These are phyloP conservation scores for Drosophila picticornis DNA, from an alignment of 2,888 invertebrate genomes.

Conservation along the genomic window DNA sequence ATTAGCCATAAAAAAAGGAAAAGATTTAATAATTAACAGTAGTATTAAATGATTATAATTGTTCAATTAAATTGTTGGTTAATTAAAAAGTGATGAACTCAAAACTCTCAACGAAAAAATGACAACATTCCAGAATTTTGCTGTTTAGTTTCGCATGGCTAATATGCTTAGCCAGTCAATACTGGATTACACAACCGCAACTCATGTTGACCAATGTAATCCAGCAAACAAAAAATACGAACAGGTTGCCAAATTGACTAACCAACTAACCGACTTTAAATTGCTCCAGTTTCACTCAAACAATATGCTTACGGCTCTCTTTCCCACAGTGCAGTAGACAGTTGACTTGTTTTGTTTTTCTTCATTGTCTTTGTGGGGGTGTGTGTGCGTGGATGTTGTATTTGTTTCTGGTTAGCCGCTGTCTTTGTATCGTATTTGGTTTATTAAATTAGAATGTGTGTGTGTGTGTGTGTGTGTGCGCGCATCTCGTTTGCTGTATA, in stretches of 20 bases:
- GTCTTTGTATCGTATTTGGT: slow-evolving; percentile 48
- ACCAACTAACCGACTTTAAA: slow-evolving; percentile 35
- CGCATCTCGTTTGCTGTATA: slow-evolving; percentile 57
- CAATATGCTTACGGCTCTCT: not conserved
- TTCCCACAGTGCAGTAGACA: slow-evolving; percentile 19
- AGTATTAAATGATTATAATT: not conserved
- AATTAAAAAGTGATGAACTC: not conserved
- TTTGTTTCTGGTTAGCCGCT: slow-evolving; percentile 40
- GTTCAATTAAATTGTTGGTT: not conserved
- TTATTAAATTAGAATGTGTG: slow-evolving; percentile 58
- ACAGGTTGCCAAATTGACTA: slow-evolving; percentile 53
- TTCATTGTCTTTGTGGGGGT: not conserved
- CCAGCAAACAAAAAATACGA: slow-evolving; percentile 36
- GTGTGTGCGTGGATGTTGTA: slow-evolving; percentile 18
- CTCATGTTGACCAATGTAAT: slow-evolving; percentile 33
- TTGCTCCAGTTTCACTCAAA: not conserved
- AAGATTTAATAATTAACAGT: not conserved
- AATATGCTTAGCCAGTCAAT: slow-evolving; percentile 1
- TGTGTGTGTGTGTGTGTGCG: slow-evolving; percentile 14
- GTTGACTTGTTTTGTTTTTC: slow-evolving; percentile 8
- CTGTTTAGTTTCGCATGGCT: not conserved
- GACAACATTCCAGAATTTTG: not conserved
- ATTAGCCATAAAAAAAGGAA: not conserved
- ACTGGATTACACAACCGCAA: not conserved
- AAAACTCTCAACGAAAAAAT: not conserved